Conservation (phyloP, 2,113 vertebrate genomes). For the Epinephelus cyanopodus region DNA sequence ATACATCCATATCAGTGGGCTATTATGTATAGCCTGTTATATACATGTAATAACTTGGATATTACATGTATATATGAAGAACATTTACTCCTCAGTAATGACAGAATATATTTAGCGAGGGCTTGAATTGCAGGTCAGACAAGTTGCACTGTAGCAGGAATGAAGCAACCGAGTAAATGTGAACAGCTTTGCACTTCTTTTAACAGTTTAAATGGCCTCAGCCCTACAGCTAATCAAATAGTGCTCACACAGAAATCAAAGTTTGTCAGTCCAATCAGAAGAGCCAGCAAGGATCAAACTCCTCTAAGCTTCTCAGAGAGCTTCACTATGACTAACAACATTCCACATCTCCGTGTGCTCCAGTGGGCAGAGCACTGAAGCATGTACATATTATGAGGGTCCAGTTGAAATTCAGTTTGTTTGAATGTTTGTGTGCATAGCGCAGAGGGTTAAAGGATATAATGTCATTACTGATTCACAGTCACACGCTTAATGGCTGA, state of each 20-base stretch:
- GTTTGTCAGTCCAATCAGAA: conserved; percentile 67
- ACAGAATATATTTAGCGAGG: conserved; percentile 73
- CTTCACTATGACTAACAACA: conserved; percentile 74
- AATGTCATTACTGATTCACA: conserved; percentile 86
- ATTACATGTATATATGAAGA: conserved; percentile 77
- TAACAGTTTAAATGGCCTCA: conserved; percentile 21
- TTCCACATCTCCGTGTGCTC: conserved; percentile 72
- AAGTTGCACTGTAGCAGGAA: background rate
- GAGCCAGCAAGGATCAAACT: conserved; percentile 56
- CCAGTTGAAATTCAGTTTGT: conserved; percentile 64
- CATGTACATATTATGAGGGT: conserved; percentile 62
- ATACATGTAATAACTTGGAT: conserved; percentile 74
- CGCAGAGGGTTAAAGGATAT: conserved; percentile 75
- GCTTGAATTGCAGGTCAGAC: background rate
- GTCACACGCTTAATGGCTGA: conserved; percentile 75
- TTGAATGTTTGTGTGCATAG: conserved; percentile 65
- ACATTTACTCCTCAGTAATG: conserved; percentile 80
- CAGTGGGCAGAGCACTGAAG: conserved; percentile 68
- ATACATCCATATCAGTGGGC: conserved; percentile 59
- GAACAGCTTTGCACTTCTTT: conserved; percentile 18
- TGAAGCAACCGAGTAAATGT: conserved; percentile 15
- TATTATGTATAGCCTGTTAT: conserved; percentile 77
- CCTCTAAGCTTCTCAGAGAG: conserved; percentile 69
- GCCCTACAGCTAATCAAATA: conserved; percentile 21
- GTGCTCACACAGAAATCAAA: conserved; percentile 32